These are phyloP conservation scores for Pardosa pseudoannulata DNA, from an alignment of 2,888 invertebrate genomes.

Conservation along the genomic window DNA sequence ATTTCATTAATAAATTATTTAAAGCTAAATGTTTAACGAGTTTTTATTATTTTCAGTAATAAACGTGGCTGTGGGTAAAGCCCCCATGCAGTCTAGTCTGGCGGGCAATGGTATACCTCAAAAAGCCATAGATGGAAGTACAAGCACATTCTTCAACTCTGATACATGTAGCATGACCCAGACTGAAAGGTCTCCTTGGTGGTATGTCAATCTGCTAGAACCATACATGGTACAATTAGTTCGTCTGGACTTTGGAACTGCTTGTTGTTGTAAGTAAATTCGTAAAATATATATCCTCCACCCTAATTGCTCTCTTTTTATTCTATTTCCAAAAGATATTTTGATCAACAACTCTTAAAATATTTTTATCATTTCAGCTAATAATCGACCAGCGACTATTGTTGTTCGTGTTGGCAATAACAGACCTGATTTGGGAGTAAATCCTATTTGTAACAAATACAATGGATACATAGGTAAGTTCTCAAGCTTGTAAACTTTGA, in stretches of 20 bases:
- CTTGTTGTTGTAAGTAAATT: slow-evolving; percentile 83
- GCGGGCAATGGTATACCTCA: slow-evolving; percentile 90
- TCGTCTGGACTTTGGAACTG: slow-evolving; percentile 91
- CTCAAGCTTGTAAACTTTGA: neutral
- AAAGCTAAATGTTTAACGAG: neutral
- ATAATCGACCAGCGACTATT: slow-evolving; percentile 86
- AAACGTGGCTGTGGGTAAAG: slow-evolving; percentile 95
- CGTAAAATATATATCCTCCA: neutral
- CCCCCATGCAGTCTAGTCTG: slow-evolving; percentile 94
- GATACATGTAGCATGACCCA: slow-evolving; percentile 89
- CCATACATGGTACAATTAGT: slow-evolving; percentile 97
- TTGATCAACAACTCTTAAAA: neutral
- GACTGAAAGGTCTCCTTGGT: slow-evolving; percentile 90
- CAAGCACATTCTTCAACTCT: slow-evolving; percentile 86
- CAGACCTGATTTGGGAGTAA: slow-evolving; percentile 92
- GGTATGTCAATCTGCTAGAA: slow-evolving; percentile 93
- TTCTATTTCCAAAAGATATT: too few relatives aligned
- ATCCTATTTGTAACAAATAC: slow-evolving; percentile 94
- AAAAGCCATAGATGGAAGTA: slow-evolving; percentile 93
- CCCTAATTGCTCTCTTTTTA: too few relatives aligned
- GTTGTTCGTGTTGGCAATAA: slow-evolving; percentile 95
- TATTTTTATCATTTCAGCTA: slow-evolving; percentile 53
- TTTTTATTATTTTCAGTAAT: slow-evolving; percentile 83
- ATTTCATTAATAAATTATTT: neutral
- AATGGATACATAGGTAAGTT: slow-evolving; percentile 77